Evolutionary conservation across 2,113 vertebrate genomes (phyloP), one percentile per base, ranked within the genome.

Genomic region (Recurvirostra avosetta): DNA sequence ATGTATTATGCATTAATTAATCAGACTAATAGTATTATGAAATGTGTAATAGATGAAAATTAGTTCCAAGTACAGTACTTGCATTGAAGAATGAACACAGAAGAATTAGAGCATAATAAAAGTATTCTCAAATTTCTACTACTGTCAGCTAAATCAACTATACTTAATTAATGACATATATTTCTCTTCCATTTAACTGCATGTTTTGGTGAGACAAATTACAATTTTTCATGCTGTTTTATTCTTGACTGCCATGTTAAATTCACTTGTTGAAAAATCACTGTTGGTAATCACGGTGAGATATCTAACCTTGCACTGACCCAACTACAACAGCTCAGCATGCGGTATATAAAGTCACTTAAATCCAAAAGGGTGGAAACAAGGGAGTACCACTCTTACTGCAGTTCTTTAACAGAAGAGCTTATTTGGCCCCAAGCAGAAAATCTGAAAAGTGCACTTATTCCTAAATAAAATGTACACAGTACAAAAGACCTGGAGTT

Each of bases 1-100:
- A 98, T 96, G 86, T 97, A 98, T 97, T 98, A 97, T 97, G 96
- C 97, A 98, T 98, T 98, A 98, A 98, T 98, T 98, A 98, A 98
- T 98, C 98, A 98, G 96, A 97, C 97, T 98, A 98, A 98, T 98
- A 98, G 97, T 97, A 98, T 96, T 98, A 97, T 97, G 97, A 98
- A 97, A 98, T 97, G 96, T 97, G 95, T 94, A 97, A 97, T 97
- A 98, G 96, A 98, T 97, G 98, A 98, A 98, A 98, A 98, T 98
- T 97, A 97, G 95, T 97, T 97, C 96, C 78, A 97, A 96, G 85
- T 91, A 96, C 93, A 97, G 96, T 96, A 91, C 68, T 97, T 92
- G 95, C 90, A 94, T 81, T 93, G 83, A 96, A 92, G 95, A 96
- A 97, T 78, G 88, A 96, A 79, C 49, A 76, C 45, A 84, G 80